Evolutionary conservation across 2,113 vertebrate species (phyloP), one percentile per base, ranked within the genome.

Genomic region (Protomyctophum bolini): DNA sequence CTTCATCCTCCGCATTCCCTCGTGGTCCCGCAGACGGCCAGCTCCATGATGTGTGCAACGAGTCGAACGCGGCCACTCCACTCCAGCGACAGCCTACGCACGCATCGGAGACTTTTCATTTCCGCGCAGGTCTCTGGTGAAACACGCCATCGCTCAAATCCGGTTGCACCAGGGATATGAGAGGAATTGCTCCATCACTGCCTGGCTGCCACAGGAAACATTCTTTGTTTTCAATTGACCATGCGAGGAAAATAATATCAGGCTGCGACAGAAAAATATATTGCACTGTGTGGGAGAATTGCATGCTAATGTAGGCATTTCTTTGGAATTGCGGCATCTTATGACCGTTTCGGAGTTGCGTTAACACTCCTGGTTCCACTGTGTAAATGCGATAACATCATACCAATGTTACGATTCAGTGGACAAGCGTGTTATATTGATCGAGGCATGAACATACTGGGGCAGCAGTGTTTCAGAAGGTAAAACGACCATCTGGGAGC

Each of bases 31-130:
- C 45, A 72, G 73, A 49, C 7, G 10, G 4, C 61, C 66, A 1
- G 77, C 79, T 75, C 78, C 33, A 41, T 81, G 80, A 89, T 76
- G 83, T 72, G 86, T 88, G 84, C 86, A 81, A 83, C 74, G 81
- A 70, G 66, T 75, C 77, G 77, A 82, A 77, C 46, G 63, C n/a
- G 49, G 8, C 33, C 73, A 33, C 69, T 84, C 61, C 61, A 61
- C 67, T 80, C 52, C 33, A 2, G 66, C 52, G 12, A 50, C 74
- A 76, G 76, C 66, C 51, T 52, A 68, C 72, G 76, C 72, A 62
- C 46, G 71, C 69, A 50, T 81, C 1, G 52, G 15, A 68, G 49
- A 66, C 50, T 1, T 63, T 69, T 70, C 66, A 28, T 77, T 76
- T 77, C 71, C 54, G 58, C 56, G 0, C 55, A 56, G 70, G 3